phyloP scores from a whole-genome alignment of 2,797 vertebrate species.

The Gallinago stenura region DNA sequence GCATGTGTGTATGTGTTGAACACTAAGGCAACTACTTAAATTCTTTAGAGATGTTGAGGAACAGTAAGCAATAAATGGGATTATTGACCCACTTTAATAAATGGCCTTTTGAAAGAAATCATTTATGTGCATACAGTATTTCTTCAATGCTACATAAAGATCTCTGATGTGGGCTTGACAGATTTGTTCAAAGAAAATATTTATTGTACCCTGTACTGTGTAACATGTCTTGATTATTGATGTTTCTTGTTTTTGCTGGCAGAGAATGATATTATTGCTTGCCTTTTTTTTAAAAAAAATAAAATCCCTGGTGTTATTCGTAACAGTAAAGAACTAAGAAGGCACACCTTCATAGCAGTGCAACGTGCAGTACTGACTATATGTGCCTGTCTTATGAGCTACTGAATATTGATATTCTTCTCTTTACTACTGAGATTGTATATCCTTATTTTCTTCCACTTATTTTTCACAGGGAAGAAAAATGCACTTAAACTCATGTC shows the following conservation, averaged over 20 bases:
- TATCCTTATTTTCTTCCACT: not conserved
- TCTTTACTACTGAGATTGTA: not conserved
- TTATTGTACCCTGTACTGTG: slow-evolving; percentile 1
- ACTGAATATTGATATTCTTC: not conserved
- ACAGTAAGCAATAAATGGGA: not conserved
- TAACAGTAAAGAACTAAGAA: not conserved
- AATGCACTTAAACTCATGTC: not conserved
- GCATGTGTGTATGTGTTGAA: not conserved
- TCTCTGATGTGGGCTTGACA: not conserved
- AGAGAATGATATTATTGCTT: not conserved
- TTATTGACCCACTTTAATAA: slow-evolving; percentile 31
- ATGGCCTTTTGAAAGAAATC: not conserved
- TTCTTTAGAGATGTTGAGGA: not conserved
- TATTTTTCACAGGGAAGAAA: not conserved
- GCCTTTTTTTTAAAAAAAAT: not conserved
- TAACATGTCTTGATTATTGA: slow-evolving; percentile 13
- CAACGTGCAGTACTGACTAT: not conserved
- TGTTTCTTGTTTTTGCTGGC: not conserved
- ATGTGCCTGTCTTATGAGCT: not conserved
- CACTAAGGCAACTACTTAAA: not conserved
- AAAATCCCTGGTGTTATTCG: not conserved
- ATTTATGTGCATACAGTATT: not conserved
- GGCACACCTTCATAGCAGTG: not conserved
- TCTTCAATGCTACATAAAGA: not conserved
- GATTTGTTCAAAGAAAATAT: slow-evolving; percentile 24